Evolutionary conservation across 1,140 invertebrate genomes (phyloP).

Genomic region (Varroa destructor): DNA sequence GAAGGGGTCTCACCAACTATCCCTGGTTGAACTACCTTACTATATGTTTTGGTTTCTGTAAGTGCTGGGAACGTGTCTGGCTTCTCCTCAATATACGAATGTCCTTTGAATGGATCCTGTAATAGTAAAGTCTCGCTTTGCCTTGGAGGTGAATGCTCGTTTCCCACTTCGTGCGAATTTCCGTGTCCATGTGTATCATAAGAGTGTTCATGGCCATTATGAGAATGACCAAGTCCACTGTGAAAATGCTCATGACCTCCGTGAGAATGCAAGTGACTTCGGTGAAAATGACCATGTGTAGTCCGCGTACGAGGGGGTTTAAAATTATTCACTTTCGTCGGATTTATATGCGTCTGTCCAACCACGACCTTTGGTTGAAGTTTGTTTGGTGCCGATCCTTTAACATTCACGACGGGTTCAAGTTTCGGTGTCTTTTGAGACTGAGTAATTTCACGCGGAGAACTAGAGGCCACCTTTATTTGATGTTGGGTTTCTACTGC

Average conservation of each 20-base stretch:
- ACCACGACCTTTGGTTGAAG: too few relatives aligned
- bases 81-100: conserved; percentile 17
- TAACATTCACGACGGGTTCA: too few relatives aligned
- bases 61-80: not conserved
- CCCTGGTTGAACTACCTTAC: not conserved
- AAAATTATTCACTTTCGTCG: too few relatives aligned
- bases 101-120: not conserved
- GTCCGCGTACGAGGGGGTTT: too few relatives aligned
- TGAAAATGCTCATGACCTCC: conserved; percentile 12
- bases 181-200: not conserved
- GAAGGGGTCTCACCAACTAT: not conserved
- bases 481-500: too few relatives aligned
- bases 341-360: too few relatives aligned
- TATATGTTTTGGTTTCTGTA: not conserved
- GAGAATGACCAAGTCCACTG: conserved; percentile 1
- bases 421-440: too few relatives aligned
- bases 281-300: not conserved
- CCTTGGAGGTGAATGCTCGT: not conserved
- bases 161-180: not conserved
- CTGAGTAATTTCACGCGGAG: too few relatives aligned
- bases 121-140: not conserved
- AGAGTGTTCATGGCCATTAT: conserved; percentile 1
- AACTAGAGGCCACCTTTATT: too few relatives aligned
- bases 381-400: too few relatives aligned
- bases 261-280: not conserved